phyloP scores from a whole-genome alignment of 2,888 invertebrate species.

The Pinctada fucata region DNA sequence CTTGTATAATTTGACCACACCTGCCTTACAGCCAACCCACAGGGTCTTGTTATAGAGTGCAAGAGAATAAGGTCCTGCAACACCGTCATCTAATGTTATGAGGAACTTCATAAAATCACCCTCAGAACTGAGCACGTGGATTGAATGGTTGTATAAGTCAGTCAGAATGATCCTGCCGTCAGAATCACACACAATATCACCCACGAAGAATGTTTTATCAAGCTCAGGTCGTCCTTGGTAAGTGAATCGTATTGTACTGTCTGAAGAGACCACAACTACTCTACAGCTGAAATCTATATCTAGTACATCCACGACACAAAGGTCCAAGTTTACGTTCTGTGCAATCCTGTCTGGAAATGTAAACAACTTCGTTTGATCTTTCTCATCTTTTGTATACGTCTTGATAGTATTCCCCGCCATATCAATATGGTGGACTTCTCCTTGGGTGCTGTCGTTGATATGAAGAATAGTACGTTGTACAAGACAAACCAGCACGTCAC shows the following conservation, averaged over 20 bases:
- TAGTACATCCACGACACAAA: background rate
- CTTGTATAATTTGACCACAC: background rate
- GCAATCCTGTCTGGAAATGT: background rate
- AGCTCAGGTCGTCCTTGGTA: background rate
- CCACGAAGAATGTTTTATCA: background rate
- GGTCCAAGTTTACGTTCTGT: background rate
- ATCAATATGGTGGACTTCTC: background rate
- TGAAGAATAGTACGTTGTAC: background rate
- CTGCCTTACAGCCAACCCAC: background rate
- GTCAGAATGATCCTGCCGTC: background rate
- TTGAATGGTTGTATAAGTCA: background rate
- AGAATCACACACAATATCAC: background rate
- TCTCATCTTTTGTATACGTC: background rate
- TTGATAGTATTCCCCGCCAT: background rate
- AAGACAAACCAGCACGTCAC: background rate
- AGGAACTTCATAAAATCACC: background rate
- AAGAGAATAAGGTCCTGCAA: background rate
- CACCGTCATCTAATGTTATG: background rate
- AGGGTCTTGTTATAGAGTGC: background rate
- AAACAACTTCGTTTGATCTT: background rate
- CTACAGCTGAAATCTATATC: background rate
- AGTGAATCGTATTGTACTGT: background rate
- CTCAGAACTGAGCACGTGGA: slow-evolving; percentile 2
- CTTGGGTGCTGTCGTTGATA: background rate
- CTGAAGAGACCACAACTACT: background rate